Evolutionary conservation across 2,888 invertebrate species (phyloP), one percentile per base, ranked within the genome.

Genomic region (Trachelus iudaicus): DNA sequence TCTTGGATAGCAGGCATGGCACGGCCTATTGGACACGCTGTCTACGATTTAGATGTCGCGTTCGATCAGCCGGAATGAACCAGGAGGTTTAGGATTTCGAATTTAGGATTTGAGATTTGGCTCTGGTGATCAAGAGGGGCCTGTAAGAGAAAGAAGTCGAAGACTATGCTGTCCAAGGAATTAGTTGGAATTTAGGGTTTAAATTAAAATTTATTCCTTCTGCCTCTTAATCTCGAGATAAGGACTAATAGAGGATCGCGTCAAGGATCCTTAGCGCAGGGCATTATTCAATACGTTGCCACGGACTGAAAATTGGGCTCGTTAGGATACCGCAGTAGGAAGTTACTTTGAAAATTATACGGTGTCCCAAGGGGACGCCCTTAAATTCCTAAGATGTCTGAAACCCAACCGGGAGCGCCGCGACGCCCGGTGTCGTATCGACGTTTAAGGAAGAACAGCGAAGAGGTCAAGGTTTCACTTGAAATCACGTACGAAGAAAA

Each of bases 11-110:
- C 73, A n/a, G 83, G 69, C 76, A 76, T 82, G 79, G 82, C 81
- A 82, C 84, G 83, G 84, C 84, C 87, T 87, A 88, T 88, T 86
- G 86, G 82, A 85, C 85, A 84, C 84, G 87, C 85, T 87, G 85
- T 86, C 86, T 85, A 87, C 85, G 87, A 90, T 90, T 88, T 88
- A 86, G 87, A 87, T 87, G 89, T 89, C 85, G 84, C 82, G 87
- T 83, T 83, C 85, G 87, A 89, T 89, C 88, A 85, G 78, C 85
- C 83, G 88, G 86, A 88, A 89, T 88, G 86, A 85, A 87, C 83
- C 81, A 83, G 56, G 78, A 69, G 75, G 69, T 40, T 40, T 40
- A 40, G 40, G 40, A 40, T 40, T 40, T 40, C 40, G 31, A 34
- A 75, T 56, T 34, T 75, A 56, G 35, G 23, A 31, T 37, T 35